Base-by-base conservation (phyloP, 1,140 invertebrate genomes). In the Adoxophyes honmai region DNA sequence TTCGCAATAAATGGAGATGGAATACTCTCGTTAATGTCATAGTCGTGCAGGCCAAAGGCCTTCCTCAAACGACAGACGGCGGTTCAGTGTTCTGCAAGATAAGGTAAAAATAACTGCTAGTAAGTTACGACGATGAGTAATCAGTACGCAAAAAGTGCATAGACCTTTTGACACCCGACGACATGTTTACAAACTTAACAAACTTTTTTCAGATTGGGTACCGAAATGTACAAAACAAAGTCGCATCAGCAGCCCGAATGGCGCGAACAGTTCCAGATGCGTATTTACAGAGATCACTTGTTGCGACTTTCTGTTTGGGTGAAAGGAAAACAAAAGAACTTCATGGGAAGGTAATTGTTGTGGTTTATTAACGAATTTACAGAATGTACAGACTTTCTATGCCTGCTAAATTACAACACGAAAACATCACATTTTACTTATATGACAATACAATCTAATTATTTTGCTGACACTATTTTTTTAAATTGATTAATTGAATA, bases 41-140 rank as follows among this genome's bases (percentile, higher is more conserved):
- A 0, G 89, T 99, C 37, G 94, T 99, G 2, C 97, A 99, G 85
- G 98, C 96, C 4, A 96, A 94, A 85, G 94, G 96, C 82, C 90
- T 99, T 10, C 90, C 94, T 10, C 91, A 94, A n/a, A 94, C 95
- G 88, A 94, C 97, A 74, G 93, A 96, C 60, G 97, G 98, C 83
- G 90, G 83, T 15, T 94, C 94, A 28, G 84, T 97, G 10, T 98
- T 97, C 76, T 96, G 98, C 63, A 99, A 98, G 88, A 98, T 99
- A 85, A 92, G 94, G 95, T 96, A 89, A 84, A 73, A 61, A 3
- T 28, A 28, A 2, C 21, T 28, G 6, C 21, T 28, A 2, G 21
- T 28, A 28, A n/a, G n/a, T n/a, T 28, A 28, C 2, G 21, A 3
- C 21, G 21, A 3, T 6, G 21, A 3, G 6, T 28, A 28, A 28